These are phyloP conservation scores for Euzophera pinguis DNA, from an alignment of 2,888 invertebrate species.

Conservation along the genomic window DNA sequence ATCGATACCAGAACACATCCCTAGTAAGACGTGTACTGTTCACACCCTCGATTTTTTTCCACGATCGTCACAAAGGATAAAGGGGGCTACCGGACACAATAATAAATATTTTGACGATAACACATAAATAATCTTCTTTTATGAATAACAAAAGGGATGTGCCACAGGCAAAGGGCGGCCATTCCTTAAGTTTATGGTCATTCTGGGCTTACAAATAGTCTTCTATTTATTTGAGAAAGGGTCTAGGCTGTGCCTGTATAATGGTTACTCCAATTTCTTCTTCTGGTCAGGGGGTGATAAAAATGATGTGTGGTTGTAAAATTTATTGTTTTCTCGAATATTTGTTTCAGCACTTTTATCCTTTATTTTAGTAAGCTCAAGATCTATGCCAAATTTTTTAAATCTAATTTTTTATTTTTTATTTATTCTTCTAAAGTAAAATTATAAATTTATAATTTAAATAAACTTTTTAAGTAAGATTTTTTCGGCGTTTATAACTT, in stretches of 20 bases:
- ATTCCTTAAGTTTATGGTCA: slow-evolving; percentile 70
- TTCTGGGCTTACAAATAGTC: slow-evolving; percentile 67
- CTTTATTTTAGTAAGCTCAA: background rate
- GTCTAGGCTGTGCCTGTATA: slow-evolving; percentile 36
- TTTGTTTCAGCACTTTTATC: background rate
- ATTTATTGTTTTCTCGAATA: background rate
- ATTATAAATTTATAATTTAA: too few relatives aligned
- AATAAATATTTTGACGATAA: slow-evolving; percentile 80
- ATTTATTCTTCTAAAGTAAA: too few relatives aligned
- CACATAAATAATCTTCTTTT: slow-evolving; percentile 76
- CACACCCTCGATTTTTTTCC: slow-evolving; percentile 71
- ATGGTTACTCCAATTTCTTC: slow-evolving; percentile 28
- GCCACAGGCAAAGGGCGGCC: slow-evolving; percentile 62
- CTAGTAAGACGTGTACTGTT: slow-evolving; percentile 44
- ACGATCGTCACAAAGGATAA: slow-evolving; percentile 65
- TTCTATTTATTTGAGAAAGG: slow-evolving; percentile 61
- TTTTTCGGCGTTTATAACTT: too few relatives aligned
- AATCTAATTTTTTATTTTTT: too few relatives aligned
- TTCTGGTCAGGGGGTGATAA: slow-evolving; percentile 12
- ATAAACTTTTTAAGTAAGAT: too few relatives aligned
- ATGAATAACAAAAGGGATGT: slow-evolving; percentile 74
- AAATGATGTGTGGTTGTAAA: slow-evolving; percentile 1
- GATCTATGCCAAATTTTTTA: too few relatives aligned
- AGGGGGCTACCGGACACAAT: slow-evolving; percentile 70
- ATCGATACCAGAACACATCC: slow-evolving; percentile 34